These are phyloP conservation scores for Sphaerophoria taeniata DNA, from an alignment of 2,888 invertebrate species.

Conservation along the genomic window DNA sequence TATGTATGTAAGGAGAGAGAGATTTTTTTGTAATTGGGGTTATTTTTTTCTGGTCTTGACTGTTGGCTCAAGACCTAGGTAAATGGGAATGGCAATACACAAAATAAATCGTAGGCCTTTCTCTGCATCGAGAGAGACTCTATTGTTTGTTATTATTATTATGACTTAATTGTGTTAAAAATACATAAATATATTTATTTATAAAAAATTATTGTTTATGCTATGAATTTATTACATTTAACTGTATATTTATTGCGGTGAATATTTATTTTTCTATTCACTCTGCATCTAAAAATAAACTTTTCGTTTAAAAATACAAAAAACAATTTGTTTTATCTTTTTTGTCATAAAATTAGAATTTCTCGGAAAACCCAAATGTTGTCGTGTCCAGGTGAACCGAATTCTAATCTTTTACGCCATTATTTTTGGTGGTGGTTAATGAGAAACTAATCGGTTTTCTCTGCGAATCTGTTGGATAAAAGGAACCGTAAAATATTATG, in stretches of 20 bases:
- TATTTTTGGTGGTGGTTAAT: constrained; percentile 23
- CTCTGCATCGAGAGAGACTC: constrained; percentile 47
- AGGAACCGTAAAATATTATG: constrained; percentile 9
- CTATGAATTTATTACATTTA: constrained; percentile 65
- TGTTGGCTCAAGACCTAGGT: constrained; percentile 52
- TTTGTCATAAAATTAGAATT: constrained; percentile 14
- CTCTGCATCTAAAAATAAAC: constrained; percentile 61
- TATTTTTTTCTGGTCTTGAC: constrained; percentile 58
- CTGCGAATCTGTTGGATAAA: constrained; percentile 6
- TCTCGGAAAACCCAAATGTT: background rate
- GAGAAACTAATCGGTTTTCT: constrained; percentile 39
- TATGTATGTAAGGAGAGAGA: constrained; percentile 3
- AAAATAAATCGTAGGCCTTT: constrained; percentile 49
- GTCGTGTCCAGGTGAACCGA: background rate
- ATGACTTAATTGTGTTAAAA: constrained; percentile 14
- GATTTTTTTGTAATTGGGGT: constrained; percentile 40
- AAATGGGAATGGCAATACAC: constrained; percentile 70
- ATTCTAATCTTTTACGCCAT: constrained; percentile 58
- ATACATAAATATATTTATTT: constrained; percentile 61
- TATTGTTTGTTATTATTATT: constrained; percentile 40
- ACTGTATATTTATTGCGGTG: constrained; percentile 23
- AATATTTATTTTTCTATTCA: constrained; percentile 42
- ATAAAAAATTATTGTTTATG: constrained; percentile 56
- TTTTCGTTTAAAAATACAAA: constrained; percentile 45
- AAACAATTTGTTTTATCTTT: constrained; percentile 7